These are phyloP conservation scores for Drosophila athabasca DNA, from an alignment of 1,140 invertebrate species.

Conservation along the genomic window DNA sequence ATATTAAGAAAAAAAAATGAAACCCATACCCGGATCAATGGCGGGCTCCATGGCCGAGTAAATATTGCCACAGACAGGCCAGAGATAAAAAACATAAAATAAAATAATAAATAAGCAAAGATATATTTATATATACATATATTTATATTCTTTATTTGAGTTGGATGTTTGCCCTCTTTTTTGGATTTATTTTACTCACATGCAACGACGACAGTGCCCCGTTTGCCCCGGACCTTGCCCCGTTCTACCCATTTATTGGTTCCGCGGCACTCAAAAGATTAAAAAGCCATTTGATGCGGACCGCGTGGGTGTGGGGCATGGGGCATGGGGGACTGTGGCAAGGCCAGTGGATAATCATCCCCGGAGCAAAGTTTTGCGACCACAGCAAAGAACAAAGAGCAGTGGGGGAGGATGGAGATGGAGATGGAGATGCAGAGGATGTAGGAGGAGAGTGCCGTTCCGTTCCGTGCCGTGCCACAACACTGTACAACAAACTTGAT, in stretches of 20 bases:
- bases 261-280: slow-evolving; percentile 45
- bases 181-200: slow-evolving; percentile 1
- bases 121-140: slow-evolving; percentile 9
- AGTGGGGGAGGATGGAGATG: neutral
- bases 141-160: slow-evolving; percentile 13
- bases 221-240: neutral
- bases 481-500: slow-evolving; percentile 26
- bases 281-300: slow-evolving; percentile 31
- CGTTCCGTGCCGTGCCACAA: too few relatives aligned
- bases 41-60: slow-evolving; percentile 18
- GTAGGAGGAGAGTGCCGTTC: too few relatives aligned
- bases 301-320: neutral
- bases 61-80: slow-evolving; percentile 34
- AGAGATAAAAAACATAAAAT: neutral
- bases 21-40: slow-evolving; percentile 3
- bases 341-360: slow-evolving; percentile 8
- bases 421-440: too few relatives aligned
- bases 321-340: too few relatives aligned
- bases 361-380: slow-evolving; percentile 32
- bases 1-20: slow-evolving; percentile 8
- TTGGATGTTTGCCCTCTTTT: slow-evolving; percentile 6
- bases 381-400: slow-evolving; percentile 5
- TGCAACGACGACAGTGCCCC: neutral
- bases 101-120: slow-evolving; percentile 2
- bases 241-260: neutral